Conservation (phyloP, 2,888 invertebrate genomes). For the Nomada ferruginata region DNA sequence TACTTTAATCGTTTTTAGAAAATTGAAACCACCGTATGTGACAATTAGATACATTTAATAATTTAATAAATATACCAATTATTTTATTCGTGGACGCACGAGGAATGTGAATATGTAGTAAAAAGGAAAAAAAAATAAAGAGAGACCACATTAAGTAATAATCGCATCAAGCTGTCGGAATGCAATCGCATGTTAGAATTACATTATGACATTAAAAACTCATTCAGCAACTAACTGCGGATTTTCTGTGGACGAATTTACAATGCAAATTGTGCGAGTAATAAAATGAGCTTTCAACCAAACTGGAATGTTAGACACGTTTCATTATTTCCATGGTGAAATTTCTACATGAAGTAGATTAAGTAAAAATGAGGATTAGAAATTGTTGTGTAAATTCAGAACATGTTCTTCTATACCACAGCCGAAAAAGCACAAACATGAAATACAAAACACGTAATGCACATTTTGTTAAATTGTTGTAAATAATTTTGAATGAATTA, state of each 20-base stretch:
- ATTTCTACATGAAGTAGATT: constrained; percentile 71
- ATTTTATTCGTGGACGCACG: too few species aligned
- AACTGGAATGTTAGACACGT: constrained; percentile 73
- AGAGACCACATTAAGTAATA: neutral
- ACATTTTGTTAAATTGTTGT: too few species aligned
- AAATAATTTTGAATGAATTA: too few species aligned
- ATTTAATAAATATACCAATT: too few species aligned
- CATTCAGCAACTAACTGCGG: constrained; percentile 71
- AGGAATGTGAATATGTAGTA: too few species aligned
- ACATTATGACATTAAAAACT: constrained; percentile 72
- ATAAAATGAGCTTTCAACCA: constrained; percentile 70
- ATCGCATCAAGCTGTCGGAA: neutral
- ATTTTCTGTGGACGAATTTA: constrained; percentile 77
- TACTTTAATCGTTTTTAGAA: too few species aligned
- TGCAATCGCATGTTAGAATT: constrained; percentile 30
- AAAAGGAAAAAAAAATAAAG: too few species aligned
- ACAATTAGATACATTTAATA: too few species aligned
- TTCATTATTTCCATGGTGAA: constrained; percentile 57
- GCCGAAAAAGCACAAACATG: too few species aligned
- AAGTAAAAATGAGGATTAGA: constrained; percentile 61
- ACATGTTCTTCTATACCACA: too few species aligned
- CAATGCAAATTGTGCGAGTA: constrained; percentile 77
- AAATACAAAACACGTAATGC: too few species aligned
- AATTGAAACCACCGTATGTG: too few species aligned
- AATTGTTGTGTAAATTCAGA: constrained; percentile 74